Conservation (phyloP, 64 coral and sea anemone genomes). For the Cladopsammia gracilis region DNA sequence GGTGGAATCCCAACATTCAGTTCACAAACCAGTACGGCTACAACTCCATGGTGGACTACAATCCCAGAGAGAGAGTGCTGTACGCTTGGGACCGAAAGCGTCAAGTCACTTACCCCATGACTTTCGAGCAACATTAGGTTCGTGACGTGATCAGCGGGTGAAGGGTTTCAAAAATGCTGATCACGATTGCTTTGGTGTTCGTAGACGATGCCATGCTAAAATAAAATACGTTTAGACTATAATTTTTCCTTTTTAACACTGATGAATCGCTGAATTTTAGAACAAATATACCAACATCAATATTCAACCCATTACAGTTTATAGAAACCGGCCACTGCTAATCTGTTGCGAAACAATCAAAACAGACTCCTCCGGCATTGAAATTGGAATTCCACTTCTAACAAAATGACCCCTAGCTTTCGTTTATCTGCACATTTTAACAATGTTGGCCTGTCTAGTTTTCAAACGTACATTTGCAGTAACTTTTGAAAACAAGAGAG, state of each 20-base stretch:
- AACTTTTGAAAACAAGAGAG: no score
- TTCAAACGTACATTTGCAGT: no score
- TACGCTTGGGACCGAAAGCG: conserved; percentile 47
- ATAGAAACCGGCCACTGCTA: not conserved
- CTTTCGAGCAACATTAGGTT: conserved; percentile 5
- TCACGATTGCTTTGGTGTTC: not conserved
- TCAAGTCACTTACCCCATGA: conserved; percentile 37
- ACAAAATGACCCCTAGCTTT: no score
- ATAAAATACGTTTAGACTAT: not conserved
- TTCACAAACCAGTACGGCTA: conserved; percentile 54
- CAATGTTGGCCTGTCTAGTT: no score
- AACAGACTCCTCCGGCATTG: no score
- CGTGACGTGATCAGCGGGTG: not conserved
- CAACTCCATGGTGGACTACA: conserved; percentile 60
- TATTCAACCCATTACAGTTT: not conserved
- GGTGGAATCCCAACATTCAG: conserved; percentile 60
- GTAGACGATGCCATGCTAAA: not conserved
- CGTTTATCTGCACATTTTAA: no score
- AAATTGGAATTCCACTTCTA: no score
- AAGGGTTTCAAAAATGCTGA: not conserved
- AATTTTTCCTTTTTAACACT: not conserved
- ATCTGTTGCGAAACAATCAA: no score
- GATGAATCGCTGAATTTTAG: not conserved
- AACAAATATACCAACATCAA: not conserved
- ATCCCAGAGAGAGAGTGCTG: conserved; percentile 46